Evolutionary conservation across 1,140 invertebrate species (phyloP).

Genomic region (Lepidurus couesii): DNA sequence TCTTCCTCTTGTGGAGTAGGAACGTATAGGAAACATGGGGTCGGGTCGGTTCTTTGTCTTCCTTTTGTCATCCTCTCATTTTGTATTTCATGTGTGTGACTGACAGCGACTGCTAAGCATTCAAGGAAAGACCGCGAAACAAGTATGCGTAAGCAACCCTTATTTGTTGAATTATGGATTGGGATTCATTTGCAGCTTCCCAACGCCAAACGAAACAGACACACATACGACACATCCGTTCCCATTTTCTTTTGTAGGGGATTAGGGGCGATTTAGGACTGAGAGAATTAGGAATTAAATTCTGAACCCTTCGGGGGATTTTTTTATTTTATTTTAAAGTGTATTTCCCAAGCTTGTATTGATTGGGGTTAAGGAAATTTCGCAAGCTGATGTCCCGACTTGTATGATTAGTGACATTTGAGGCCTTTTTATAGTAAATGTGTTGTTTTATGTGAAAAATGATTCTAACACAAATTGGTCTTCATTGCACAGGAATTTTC

Average conservation of each 20-base stretch:
- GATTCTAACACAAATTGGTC: background rate
- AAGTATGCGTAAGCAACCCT: background rate
- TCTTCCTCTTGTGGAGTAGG: background rate
- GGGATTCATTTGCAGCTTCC: background rate
- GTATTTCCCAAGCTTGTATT: background rate
- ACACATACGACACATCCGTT: background rate
- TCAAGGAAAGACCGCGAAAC: background rate
- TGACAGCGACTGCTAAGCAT: background rate
- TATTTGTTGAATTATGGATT: constrained; percentile 22
- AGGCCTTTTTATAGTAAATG: background rate
- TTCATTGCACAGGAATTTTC: background rate
- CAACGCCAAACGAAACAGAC: constrained; percentile 2
- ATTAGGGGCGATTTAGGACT: background rate
- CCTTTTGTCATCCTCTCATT: background rate
- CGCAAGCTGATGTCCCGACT: background rate
- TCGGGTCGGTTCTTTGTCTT: background rate
- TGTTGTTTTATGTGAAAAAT: background rate
- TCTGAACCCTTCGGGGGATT: background rate
- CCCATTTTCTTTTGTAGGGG: constrained; percentile 10
- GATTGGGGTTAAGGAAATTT: background rate
- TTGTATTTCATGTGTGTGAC: background rate
- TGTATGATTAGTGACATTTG: too few relatives aligned
- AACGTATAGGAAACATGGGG: background rate
- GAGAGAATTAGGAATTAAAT: background rate
- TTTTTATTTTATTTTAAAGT: background rate